Base-by-base conservation (phyloP, 2,888 invertebrate genomes). In the Operophtera brumata region DNA sequence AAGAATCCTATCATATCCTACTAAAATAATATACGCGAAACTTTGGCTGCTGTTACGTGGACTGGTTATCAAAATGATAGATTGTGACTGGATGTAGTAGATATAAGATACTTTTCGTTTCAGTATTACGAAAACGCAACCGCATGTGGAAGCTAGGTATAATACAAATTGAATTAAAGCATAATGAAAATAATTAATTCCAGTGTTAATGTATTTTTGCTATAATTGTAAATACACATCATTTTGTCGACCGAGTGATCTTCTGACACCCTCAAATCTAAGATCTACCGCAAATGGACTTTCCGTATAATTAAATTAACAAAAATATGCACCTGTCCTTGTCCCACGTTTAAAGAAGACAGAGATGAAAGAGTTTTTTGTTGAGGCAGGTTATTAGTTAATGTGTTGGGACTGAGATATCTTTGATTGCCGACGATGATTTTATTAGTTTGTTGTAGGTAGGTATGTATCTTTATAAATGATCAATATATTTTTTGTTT, bases 241-340 rank as follows among this genome's bases (percentile, higher is more conserved):
- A 48, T 62, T 69, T 53, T 42, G 48, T 66, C 69, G 76, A 67
- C 71, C 44, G 57, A 52, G 13, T 46, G 54, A 44, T 67, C 59
- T 54, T 48, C 57, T 34, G 43, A 53, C 61, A 67, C 62, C 60
- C 67, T 65, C 62, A 65, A 59, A 66, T 66, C 65, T 61, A 20
- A 41, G 44, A 52, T 52, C 51, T 37, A 30, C 41, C 65, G 75
- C 75, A 78, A 75, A 78, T 78, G 74, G 67, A 71, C 69, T 72
- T 36, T 70, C 69, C 62, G 73, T 75, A 69, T 84, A 84, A 86
- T 86, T 86, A 84, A 84, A 86, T 86, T 83, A 86, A 78, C 77
- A 66, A 66, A 73, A 67, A 63, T 55, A 60, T 65, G 34, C 80
- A 80, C 73, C 80, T 80, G 77, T 74, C 76, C 63, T 68, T 54